phyloP scores from a whole-genome alignment of 2,797 vertebrate genomes.

The Peromyscus nudipes region DNA sequence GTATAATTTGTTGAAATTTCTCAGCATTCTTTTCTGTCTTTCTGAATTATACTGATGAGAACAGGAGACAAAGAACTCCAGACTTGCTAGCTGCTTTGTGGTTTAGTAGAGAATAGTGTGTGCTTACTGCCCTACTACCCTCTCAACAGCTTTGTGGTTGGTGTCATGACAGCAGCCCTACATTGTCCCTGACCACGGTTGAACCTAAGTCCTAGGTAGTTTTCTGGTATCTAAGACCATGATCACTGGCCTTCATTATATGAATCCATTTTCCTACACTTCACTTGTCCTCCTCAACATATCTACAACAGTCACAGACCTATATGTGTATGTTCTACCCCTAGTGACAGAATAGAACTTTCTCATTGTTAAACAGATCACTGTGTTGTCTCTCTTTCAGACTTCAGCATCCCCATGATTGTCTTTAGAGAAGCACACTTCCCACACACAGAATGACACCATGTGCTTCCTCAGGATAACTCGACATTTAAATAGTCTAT shows the following conservation, averaged over 20 bases:
- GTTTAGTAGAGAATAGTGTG: not conserved
- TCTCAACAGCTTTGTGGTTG: not conserved
- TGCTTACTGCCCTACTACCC: not conserved
- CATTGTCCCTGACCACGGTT: not conserved
- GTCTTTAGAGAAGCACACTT: not conserved
- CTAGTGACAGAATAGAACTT: not conserved
- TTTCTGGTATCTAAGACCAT: not conserved
- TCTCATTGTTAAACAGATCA: conserved; percentile 6
- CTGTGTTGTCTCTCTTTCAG: not conserved
- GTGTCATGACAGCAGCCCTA: not conserved
- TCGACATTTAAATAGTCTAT: not conserved
- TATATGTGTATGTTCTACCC: not conserved
- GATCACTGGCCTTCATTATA: not conserved
- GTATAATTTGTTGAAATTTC: conserved; percentile 5
- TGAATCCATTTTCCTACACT: not conserved
- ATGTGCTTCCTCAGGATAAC: not conserved
- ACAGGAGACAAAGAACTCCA: not conserved
- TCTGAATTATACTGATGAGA: conserved; percentile 27
- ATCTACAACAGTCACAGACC: not conserved
- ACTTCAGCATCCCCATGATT: not conserved
- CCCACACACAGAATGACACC: not conserved
- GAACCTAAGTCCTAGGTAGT: not conserved
- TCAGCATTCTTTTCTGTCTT: not conserved
- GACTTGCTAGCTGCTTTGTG: not conserved
- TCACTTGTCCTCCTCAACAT: not conserved